Conservation (phyloP, 2,113 vertebrate genomes). For the Macrotis lagotis region DNA sequence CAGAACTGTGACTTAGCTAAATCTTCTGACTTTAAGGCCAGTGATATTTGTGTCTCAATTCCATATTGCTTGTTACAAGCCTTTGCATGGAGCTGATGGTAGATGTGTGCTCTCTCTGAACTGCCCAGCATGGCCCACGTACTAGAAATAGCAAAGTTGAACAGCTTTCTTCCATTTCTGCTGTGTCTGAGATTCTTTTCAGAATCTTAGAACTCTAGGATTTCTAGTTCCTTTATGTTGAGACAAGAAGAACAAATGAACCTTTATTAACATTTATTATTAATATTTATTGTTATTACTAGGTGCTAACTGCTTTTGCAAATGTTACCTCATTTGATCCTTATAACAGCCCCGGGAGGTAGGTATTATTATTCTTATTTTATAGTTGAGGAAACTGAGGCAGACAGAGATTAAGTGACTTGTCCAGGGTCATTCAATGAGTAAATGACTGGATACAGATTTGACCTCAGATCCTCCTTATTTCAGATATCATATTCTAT, state of each 20-base stretch:
- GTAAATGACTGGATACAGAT: not conserved
- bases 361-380: not conserved
- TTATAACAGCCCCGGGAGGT: not conserved
- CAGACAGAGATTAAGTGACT: not conserved
- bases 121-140: not conserved
- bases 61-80: not conserved
- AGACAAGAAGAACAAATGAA: not conserved
- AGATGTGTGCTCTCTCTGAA: not conserved
- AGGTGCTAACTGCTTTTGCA: not conserved
- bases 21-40: not conserved
- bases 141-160: conserved; percentile 50
- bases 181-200: conserved; percentile 10
- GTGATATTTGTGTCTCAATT: not conserved
- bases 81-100: not conserved
- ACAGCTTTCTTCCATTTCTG: conserved; percentile 1
- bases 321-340: not conserved
- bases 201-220: not conserved
- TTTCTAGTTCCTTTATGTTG: not conserved
- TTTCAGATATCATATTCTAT: not conserved
- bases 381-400: not conserved
- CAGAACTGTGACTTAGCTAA: not conserved
- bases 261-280: not conserved
- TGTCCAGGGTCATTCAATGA: not conserved
- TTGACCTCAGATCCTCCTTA: not conserved
- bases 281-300: no score